Evolutionary conservation across 2,113 vertebrate genomes (phyloP).

Genomic region (Pseudorectes ferrugineus): DNA sequence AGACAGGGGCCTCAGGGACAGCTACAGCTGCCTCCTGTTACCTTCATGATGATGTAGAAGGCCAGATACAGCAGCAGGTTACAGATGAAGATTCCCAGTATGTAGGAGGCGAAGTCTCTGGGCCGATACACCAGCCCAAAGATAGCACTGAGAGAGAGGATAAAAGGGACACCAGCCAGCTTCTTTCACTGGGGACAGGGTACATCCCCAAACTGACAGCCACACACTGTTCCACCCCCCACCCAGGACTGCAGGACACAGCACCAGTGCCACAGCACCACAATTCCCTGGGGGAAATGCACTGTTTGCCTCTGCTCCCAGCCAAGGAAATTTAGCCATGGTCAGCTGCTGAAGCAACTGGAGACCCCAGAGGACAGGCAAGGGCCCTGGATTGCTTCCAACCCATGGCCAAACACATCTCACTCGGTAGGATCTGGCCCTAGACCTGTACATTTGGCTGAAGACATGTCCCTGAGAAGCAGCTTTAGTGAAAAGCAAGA

Average conservation of each 20-base stretch:
- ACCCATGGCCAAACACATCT: neutral
- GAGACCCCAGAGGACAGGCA: neutral
- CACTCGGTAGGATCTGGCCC: rapidly evolving
- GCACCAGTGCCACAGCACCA: neutral
- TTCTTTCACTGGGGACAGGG: neutral
- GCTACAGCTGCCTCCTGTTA: neutral
- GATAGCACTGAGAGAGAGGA: conserved; percentile 61
- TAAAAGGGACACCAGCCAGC: neutral
- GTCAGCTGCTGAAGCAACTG: neutral
- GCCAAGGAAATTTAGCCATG: neutral
- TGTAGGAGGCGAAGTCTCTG: conserved; percentile 79
- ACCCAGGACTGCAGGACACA: neutral
- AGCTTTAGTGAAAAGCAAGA: neutral
- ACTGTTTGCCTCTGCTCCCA: neutral
- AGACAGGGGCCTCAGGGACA: neutral
- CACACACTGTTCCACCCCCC: rapidly evolving
- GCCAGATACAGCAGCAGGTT: conserved; percentile 81
- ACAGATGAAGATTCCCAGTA: conserved; percentile 81
- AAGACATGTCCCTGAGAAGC: neutral
- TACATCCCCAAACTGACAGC: neutral
- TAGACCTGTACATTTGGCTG: neutral
- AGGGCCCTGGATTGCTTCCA: neutral
- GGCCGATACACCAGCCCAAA: conserved; percentile 76
- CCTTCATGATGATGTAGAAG: conserved; percentile 87
- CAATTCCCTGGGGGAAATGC: neutral